Percentiles rank a stretch among this genome's conserved stretches.
Conservation (phyloP, 2,797 vertebrate species). For the Acanthurus leucopareius region DNA sequence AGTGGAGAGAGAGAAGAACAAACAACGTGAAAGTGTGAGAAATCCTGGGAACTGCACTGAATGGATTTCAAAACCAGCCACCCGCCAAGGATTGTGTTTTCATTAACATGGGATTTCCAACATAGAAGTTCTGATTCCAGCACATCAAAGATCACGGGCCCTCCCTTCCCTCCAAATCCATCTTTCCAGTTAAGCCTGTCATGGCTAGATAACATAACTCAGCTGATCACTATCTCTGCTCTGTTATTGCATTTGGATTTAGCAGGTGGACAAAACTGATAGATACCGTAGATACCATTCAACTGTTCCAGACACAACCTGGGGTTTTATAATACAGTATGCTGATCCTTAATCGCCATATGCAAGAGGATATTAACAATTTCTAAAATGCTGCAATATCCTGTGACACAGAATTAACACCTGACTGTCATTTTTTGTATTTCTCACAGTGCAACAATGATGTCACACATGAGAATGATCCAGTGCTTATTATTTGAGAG, state of each 20-base stretch:
- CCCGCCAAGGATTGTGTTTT: constrained; percentile 79
- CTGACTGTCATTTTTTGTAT: neutral
- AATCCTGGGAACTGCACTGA: constrained; percentile 79
- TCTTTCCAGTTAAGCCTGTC: constrained; percentile 58
- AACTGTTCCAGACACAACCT: constrained; percentile 39
- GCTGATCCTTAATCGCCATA: constrained; percentile 17
- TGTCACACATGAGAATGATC: neutral
- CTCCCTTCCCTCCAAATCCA: constrained; percentile 57
- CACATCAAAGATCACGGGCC: constrained; percentile 38
- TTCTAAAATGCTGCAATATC: constrained; percentile 27
- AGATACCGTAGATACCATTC: constrained; percentile 53
- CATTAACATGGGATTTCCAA: constrained; percentile 83
- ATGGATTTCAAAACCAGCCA: constrained; percentile 77
- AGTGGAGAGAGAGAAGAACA: constrained; percentile 75
- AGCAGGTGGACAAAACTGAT: constrained; percentile 68
- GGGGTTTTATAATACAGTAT: constrained; percentile 27
- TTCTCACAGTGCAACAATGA: neutral
- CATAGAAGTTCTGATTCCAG: constrained; percentile 73
- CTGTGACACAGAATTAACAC: constrained; percentile 23
- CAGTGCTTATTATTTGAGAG: neutral
- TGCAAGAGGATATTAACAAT: constrained; percentile 39
- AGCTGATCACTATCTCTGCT: constrained; percentile 66
- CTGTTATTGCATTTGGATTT: constrained; percentile 66
- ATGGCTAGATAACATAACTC: constrained; percentile 63
- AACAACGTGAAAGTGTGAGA: constrained; percentile 72